phyloP scores from a whole-genome alignment of 2,888 invertebrate species.

The Pimpla rufipes region DNA sequence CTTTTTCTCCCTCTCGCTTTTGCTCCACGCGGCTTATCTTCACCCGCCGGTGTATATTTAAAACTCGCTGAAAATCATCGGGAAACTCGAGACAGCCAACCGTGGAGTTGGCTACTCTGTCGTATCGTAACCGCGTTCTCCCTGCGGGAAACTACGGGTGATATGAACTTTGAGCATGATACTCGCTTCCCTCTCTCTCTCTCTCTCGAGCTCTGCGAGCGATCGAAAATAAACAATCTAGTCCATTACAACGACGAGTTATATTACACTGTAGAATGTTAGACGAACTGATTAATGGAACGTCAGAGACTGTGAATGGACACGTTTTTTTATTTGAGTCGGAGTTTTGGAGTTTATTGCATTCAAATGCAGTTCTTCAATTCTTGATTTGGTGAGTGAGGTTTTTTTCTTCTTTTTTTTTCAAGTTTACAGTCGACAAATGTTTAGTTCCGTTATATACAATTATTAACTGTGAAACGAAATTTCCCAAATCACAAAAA shows the following conservation, averaged over 20 bases:
- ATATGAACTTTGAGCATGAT: conserved; percentile 24
- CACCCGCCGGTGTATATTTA: conserved; percentile 58
- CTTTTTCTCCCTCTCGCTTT: conserved; percentile 1
- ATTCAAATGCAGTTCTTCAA: neutral
- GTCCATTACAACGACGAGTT: conserved; percentile 5
- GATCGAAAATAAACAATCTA: conserved; percentile 1
- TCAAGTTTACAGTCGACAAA: too few species aligned
- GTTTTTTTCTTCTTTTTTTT: too few species aligned
- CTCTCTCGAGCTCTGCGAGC: too few species aligned
- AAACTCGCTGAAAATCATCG: conserved; percentile 61
- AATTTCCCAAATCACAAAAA: too few species aligned
- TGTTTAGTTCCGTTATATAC: too few species aligned
- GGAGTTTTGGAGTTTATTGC: neutral
- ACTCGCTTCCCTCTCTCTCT: neutral
- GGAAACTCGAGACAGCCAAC: conserved; percentile 61
- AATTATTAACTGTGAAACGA: too few species aligned
- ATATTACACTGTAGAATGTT: too few species aligned
- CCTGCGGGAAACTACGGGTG: conserved; percentile 22
- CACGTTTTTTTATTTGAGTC: neutral
- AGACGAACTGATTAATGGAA: neutral
- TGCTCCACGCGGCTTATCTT: conserved; percentile 42
- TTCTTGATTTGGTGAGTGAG: neutral
- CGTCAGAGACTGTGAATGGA: neutral
- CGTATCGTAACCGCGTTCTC: conserved; percentile 25
- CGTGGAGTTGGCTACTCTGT: conserved; percentile 38